phyloP scores from a whole-genome alignment of 2,888 invertebrate species.

The Sericinus montela region DNA sequence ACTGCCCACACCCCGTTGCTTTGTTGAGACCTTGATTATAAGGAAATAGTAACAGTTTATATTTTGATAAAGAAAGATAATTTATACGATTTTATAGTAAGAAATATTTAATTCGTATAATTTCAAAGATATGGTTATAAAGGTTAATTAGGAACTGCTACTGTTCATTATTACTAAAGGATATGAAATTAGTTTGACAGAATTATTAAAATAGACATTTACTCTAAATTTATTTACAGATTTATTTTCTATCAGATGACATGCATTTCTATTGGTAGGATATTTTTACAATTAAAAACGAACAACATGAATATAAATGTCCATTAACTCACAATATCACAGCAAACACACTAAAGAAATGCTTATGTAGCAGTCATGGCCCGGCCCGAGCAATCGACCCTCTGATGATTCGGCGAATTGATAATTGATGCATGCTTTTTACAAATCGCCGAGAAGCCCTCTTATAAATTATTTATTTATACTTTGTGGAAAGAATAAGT shows the following conservation, averaged over 20 bases:
- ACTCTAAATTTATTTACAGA: constrained; percentile 71
- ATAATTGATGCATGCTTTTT: constrained; percentile 67
- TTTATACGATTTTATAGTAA: neutral
- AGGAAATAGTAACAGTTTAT: constrained; percentile 47
- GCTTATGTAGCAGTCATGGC: constrained; percentile 54
- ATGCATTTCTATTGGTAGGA: constrained; percentile 41
- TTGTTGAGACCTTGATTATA: constrained; percentile 37
- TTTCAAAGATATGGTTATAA: constrained; percentile 23
- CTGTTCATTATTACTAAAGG: constrained; percentile 13
- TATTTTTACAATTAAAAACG: constrained; percentile 51
- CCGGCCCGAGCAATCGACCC: constrained; percentile 43
- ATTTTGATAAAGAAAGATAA: constrained; percentile 1
- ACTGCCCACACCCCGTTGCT: constrained; percentile 51
- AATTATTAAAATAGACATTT: constrained; percentile 24
- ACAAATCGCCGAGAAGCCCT: constrained; percentile 56
- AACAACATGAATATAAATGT: constrained; percentile 57
- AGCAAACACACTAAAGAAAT: constrained; percentile 75
- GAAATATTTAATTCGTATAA: constrained; percentile 14
- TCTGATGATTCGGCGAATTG: constrained; percentile 65
- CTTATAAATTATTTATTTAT: constrained; percentile 52
- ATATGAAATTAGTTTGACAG: constrained; percentile 21
- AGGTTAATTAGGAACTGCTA: neutral
- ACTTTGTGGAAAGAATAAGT: constrained; percentile 90
- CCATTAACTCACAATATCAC: constrained; percentile 77
- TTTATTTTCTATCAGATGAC: constrained; percentile 49